Evolutionary conservation across 2,888 invertebrate genomes (phyloP), one percentile per base, ranked within the genome.

Genomic region (Ctena decussata): DNA sequence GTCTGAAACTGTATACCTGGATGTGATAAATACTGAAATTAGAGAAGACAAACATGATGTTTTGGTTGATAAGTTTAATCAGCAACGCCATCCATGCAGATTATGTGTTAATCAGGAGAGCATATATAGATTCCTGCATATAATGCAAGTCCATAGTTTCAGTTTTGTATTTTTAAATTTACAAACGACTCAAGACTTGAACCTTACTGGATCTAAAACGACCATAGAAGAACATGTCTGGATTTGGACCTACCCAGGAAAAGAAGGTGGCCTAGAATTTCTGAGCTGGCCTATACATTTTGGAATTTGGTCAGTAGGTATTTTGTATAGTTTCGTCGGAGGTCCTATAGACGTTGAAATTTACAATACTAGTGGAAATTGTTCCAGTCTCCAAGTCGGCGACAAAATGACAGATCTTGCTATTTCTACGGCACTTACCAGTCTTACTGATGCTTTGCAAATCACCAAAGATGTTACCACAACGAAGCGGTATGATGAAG

Each of bases 231-330:
- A 74, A 39, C 27, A 53, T 12, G 24, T 69, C n/a, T 86, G 86
- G 86, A 76, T 83, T 12, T 86, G 86, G 86, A 86, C 86, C 0
- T 86, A 69, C 44, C 69, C 12, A n/a, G 86, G 86, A 3, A 80
- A 83, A 32, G 41, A 77, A 39, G 86, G 86, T 0, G 77, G 60
- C 3, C 41, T 80, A 1, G 77, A 77, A 24, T 80, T 86, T 53
- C 70, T 86, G 24, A 77, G 74, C 0, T 86, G 86, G 86, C 86
- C 86, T 0, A 30, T 77, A n/a, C 80, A 84, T 37, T 84, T 46
- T 18, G 46, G 46, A n/a, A 46, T 8, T 21, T 46, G 30, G 73
- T n/a, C 49, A 5, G 41, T 35, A 8, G 30, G 35, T 46, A 32
- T 39, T 27, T 35, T 24, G 24, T 39, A 18, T 46, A 46, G 2